Conservation (phyloP, 2,888 invertebrate genomes). For the Metallyticus violacea region DNA sequence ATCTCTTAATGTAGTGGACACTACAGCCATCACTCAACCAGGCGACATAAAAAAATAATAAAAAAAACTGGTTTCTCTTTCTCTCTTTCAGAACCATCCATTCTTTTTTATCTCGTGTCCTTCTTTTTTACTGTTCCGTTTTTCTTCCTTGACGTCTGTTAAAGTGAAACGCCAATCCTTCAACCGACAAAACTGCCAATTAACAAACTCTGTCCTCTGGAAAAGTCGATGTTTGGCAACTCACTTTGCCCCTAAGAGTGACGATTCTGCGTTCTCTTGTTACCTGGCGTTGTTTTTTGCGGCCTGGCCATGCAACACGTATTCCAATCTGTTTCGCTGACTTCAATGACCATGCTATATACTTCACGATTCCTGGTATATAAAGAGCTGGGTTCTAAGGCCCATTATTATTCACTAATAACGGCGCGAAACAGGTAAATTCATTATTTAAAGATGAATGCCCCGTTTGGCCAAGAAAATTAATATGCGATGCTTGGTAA, state of each 20-base stretch:
- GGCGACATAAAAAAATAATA: constrained; percentile 1
- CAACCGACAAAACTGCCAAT: constrained; percentile 27
- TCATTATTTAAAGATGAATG: too few species aligned
- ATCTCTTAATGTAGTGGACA: constrained; percentile 22
- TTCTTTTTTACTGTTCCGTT: constrained; percentile 1
- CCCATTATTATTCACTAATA: too few species aligned
- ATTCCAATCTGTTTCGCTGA: background rate
- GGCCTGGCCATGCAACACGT: background rate
- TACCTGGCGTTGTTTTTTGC: background rate
- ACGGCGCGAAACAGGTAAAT: too few species aligned
- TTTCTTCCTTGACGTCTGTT: constrained; percentile 6
- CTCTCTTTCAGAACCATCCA: background rate
- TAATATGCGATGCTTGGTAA: too few species aligned
- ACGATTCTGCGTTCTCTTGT: background rate
- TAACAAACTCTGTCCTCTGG: constrained; percentile 8
- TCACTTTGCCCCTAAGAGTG: background rate
- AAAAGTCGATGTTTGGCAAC: background rate
- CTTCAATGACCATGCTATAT: background rate
- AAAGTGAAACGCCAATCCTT: constrained; percentile 22
- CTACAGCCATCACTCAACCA: constrained; percentile 27
- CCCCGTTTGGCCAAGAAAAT: too few species aligned
- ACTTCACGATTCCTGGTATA: background rate
- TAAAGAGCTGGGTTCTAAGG: too few species aligned
- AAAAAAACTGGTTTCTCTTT: constrained; percentile 7
- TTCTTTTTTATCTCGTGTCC: background rate